Evolutionary conservation across 2,113 vertebrate genomes (phyloP).

Genomic region (Alces alces): DNA sequence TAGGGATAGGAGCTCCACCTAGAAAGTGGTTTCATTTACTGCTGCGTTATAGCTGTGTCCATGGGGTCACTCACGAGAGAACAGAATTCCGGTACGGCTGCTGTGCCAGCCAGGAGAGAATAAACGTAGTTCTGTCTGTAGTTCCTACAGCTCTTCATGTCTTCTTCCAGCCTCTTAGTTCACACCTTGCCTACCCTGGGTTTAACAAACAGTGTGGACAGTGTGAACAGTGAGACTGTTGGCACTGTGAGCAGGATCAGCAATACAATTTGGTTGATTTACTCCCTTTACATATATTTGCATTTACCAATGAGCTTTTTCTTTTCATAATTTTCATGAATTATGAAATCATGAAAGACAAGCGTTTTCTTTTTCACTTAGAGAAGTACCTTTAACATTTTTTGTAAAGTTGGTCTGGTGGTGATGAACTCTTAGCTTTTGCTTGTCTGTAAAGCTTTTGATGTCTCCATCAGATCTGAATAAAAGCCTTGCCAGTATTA

Average conservation of each 20-base stretch:
- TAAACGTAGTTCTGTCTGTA: neutral
- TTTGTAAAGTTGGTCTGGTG: neutral
- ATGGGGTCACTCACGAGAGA: rapidly evolving
- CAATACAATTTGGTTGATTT: neutral
- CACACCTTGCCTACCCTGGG: neutral
- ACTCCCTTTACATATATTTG: neutral
- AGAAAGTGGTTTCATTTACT: neutral
- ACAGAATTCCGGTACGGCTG: neutral
- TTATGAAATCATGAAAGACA: neutral
- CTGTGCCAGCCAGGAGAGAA: neutral
- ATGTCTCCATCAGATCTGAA: neutral
- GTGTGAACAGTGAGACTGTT: neutral
- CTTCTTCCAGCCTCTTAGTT: neutral
- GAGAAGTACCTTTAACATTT: neutral
- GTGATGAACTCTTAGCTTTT: neutral
- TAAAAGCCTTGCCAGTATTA: neutral
- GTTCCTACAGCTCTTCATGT: neutral
- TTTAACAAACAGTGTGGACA: neutral
- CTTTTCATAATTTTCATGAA: neutral
- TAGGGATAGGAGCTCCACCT: neutral
- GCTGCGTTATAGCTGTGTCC: neutral
- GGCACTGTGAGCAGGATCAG: neutral
- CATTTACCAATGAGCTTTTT: neutral
- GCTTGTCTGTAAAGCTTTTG: neutral
- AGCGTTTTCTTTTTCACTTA: neutral